These are phyloP conservation scores for Montifringilla adamsi DNA, from an alignment of 2,113 vertebrate genomes.

Conservation along the genomic window DNA sequence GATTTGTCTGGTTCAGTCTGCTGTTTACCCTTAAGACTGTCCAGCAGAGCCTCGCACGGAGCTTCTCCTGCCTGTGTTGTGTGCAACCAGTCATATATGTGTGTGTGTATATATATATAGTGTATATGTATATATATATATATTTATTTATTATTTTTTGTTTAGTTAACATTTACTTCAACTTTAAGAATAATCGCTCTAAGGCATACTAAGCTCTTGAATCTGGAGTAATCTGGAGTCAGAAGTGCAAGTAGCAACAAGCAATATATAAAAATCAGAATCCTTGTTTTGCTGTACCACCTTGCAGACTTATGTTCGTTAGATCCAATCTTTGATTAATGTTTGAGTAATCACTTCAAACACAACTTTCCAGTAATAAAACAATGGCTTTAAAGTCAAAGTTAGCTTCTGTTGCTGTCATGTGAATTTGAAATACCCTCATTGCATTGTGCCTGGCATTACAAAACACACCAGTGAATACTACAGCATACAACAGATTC, in stretches of 20 bases:
- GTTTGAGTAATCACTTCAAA: conserved; percentile 20
- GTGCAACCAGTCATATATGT: background rate
- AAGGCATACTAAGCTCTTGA: background rate
- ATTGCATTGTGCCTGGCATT: background rate
- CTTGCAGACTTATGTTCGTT: background rate
- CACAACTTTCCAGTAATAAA: background rate
- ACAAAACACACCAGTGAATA: background rate
- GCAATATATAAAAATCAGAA: background rate
- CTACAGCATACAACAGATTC: background rate
- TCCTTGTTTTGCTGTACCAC: background rate
- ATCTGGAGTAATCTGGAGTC: background rate
- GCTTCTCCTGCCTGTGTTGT: background rate
- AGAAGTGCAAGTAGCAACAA: background rate
- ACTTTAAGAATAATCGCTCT: background rate
- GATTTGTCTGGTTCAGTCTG: background rate
- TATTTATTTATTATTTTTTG: background rate
- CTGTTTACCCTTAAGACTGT: background rate
- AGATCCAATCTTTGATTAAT: background rate
- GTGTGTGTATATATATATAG: too few relatives aligned
- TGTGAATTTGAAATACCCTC: background rate
- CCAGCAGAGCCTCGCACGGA: background rate
- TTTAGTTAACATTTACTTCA: background rate
- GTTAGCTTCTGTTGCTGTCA: background rate
- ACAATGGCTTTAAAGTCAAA: conserved; percentile 18
- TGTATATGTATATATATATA: too few relatives aligned